phyloP scores from a whole-genome alignment of 2,888 invertebrate genomes.

The Campoletis raptor region DNA sequence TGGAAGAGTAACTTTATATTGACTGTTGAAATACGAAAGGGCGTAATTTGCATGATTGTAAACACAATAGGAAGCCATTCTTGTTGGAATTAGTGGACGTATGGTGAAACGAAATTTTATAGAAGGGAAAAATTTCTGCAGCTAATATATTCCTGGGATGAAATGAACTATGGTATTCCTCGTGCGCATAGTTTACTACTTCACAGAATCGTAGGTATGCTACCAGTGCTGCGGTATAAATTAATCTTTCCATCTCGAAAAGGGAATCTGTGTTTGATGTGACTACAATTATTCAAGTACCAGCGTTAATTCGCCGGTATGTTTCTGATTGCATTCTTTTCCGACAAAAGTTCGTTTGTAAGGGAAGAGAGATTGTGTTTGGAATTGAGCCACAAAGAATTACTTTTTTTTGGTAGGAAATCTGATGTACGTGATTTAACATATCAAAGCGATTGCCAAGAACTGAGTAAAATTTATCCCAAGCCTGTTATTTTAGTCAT shows the following conservation, averaged over 20 bases:
- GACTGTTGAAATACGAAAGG: background rate
- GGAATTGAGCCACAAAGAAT: background rate
- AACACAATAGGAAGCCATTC: slow-evolving; percentile 15
- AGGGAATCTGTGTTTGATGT: background rate
- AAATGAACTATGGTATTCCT: slow-evolving; percentile 34
- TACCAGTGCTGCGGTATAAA: background rate
- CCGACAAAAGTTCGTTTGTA: background rate
- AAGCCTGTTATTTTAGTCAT: background rate
- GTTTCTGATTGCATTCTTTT: background rate
- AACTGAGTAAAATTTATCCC: background rate
- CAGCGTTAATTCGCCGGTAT: background rate
- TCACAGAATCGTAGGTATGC: background rate
- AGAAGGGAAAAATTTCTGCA: slow-evolving; percentile 17
- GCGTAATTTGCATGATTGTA: background rate
- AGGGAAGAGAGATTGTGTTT: background rate
- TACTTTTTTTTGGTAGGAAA: background rate
- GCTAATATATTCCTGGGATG: slow-evolving; percentile 42
- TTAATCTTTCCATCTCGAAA: background rate
- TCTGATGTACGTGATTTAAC: background rate
- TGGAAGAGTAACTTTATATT: slow-evolving; percentile 32
- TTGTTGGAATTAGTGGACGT: slow-evolving; percentile 3
- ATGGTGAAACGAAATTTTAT: background rate
- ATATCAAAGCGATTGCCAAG: background rate
- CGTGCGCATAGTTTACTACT: slow-evolving; percentile 4
- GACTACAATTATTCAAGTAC: background rate